Conservation (phyloP, 2,797 vertebrate genomes). For the Rhabdomys pumilio region DNA sequence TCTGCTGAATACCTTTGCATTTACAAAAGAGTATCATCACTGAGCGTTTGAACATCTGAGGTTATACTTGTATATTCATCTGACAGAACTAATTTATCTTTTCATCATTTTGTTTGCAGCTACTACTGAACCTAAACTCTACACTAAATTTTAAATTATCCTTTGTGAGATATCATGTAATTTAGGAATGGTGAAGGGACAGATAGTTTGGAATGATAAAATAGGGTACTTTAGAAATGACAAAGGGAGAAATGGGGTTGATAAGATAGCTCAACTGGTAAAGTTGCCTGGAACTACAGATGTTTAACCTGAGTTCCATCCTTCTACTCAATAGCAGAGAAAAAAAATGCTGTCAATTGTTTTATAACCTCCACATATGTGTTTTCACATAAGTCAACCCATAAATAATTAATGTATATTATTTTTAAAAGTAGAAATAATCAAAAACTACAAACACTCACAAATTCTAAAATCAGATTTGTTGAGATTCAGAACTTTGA, state of each 20-base stretch:
- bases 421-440: not conserved
- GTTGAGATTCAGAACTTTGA: not conserved
- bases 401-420: not conserved
- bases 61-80: not conserved
- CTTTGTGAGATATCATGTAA: not conserved
- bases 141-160: not conserved
- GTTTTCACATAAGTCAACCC: too few relatives aligned
- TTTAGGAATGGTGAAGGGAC: not conserved
- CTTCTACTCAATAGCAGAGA: fast-evolving
- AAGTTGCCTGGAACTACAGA: too few relatives aligned
- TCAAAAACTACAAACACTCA: not conserved
- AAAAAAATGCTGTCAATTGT: not conserved
- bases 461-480: not conserved
- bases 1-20: not conserved
- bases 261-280: not conserved
- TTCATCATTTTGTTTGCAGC: not conserved
- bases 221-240: not conserved
- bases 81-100: not conserved
- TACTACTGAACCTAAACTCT: not conserved
- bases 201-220: not conserved
- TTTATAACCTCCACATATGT: not conserved
- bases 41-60: too few relatives aligned
- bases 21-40: not conserved
- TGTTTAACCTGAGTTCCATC: not conserved
- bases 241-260: not conserved